Percentiles rank a stretch among this genome's conserved stretches.
These are phyloP conservation scores for Helleia helle DNA, from an alignment of 2,888 invertebrate species.

Conservation along the genomic window DNA sequence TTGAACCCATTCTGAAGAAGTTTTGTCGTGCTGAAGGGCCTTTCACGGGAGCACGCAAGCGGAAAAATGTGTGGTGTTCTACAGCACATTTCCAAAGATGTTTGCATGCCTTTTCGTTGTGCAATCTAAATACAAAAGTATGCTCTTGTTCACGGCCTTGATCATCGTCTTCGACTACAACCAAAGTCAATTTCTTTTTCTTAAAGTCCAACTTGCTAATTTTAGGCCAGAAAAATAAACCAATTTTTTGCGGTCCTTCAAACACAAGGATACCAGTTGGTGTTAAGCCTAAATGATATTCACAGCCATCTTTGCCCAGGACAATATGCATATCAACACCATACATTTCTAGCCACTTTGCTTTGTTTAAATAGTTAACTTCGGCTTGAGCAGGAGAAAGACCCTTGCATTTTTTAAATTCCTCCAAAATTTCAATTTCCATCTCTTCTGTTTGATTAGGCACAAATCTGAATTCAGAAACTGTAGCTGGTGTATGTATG, in stretches of 20 bases:
- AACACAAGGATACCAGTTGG: slow-evolving; percentile 99
- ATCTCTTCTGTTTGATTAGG: slow-evolving; percentile 97
- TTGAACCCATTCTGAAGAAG: slow-evolving; percentile 98
- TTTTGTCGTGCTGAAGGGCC: slow-evolving; percentile 92
- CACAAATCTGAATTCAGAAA: slow-evolving; percentile 98
- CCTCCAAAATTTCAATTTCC: slow-evolving; percentile 94
- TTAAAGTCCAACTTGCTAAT: slow-evolving; percentile 98
- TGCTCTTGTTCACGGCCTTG: slow-evolving; percentile 97
- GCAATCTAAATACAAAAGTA: slow-evolving; percentile 96
- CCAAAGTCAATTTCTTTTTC: slow-evolving; percentile 95
- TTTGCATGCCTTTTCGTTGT: slow-evolving; percentile 98
- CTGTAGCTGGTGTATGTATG: slow-evolving; percentile 94
- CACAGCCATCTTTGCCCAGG: slow-evolving; percentile 95
- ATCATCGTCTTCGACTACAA: slow-evolving; percentile 99
- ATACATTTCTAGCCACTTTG: slow-evolving; percentile 98
- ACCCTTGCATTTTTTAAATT: slow-evolving; percentile 89
- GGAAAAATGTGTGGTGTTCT: slow-evolving; percentile 99
- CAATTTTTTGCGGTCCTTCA: slow-evolving; percentile 97
- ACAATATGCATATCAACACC: slow-evolving; percentile 99
- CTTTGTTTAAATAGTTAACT: slow-evolving; percentile 94
- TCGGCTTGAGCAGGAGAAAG: slow-evolving; percentile 97
- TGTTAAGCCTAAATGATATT: slow-evolving; percentile 96
- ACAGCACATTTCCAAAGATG: slow-evolving; percentile 99
- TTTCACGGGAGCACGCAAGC: slow-evolving; percentile 91
- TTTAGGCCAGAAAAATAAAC: slow-evolving; percentile 99